A percentile compares a stretch with the other conserved stretches of the same genome.
phyloP scores from a whole-genome alignment of 2,113 vertebrate species.

The Promerops cafer region DNA sequence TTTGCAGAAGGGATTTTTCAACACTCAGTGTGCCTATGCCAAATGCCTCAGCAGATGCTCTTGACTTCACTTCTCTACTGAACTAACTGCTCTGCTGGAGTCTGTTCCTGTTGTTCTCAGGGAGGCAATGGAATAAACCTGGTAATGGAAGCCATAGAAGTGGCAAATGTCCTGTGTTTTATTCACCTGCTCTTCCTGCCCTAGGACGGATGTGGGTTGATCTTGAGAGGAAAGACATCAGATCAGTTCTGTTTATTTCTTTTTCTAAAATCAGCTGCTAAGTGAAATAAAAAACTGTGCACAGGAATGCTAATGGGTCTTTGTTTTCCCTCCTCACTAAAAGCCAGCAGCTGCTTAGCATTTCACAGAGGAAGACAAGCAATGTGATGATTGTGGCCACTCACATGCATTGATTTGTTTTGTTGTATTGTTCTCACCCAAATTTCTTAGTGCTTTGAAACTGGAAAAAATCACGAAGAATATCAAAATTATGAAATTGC shows the following conservation, averaged over 20 bases:
- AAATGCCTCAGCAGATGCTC: not conserved
- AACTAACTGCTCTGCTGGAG: conserved; percentile 2
- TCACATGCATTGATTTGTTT: conserved; percentile 42
- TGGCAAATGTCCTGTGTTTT: conserved; percentile 53
- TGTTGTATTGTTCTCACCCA: not conserved
- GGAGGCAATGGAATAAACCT: conserved; percentile 23
- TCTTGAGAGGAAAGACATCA: conserved; percentile 64
- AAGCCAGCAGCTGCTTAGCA: conserved; percentile 52
- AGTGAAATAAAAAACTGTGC: conserved; percentile 53
- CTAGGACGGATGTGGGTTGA: conserved; percentile 68
- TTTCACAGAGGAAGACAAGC: conserved; percentile 49
- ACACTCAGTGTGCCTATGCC: not conserved
- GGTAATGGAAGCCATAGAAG: conserved; percentile 38
- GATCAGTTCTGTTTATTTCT: conserved; percentile 54
- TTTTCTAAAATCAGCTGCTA: conserved; percentile 57
- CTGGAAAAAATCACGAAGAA: not conserved
- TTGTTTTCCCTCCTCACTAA: conserved; percentile 11
- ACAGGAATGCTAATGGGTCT: conserved; percentile 27
- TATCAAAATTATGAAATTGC: conserved; percentile 10
- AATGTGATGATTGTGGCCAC: conserved; percentile 36
- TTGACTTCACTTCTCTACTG: not conserved
- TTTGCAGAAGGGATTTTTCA: not conserved
- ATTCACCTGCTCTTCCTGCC: conserved; percentile 73
- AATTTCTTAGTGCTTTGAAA: not conserved
- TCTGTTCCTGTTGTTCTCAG: conserved; percentile 30